A percentile compares a stretch with the other conserved stretches of the same genome.
Evolutionary conservation across 1,140 invertebrate species (phyloP).

Genomic region (Zaprionus gabonicus): DNA sequence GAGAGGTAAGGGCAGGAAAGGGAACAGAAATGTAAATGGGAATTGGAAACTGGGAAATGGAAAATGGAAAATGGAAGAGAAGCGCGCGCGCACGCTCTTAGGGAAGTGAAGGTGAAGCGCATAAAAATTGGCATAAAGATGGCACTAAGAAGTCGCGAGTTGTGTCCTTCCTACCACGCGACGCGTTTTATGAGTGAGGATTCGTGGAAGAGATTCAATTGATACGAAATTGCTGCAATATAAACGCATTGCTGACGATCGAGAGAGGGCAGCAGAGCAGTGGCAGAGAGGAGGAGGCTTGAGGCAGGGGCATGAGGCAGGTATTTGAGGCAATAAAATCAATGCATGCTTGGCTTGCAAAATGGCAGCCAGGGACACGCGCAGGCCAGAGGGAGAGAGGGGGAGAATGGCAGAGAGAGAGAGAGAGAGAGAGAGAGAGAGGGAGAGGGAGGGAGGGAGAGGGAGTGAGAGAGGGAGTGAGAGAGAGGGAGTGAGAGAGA

Average conservation of each 20-base stretch:
- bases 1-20: not conserved
- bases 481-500: too few species aligned
- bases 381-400: not conserved
- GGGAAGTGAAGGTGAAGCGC: slow-evolving; percentile 66
- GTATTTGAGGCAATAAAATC: slow-evolving; percentile 67
- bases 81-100: slow-evolving; percentile 4
- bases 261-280: slow-evolving; percentile 10
- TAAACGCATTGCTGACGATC: slow-evolving; percentile 79
- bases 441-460: too few species aligned
- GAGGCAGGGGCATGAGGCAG: slow-evolving; percentile 9
- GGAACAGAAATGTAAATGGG: slow-evolving; percentile 19
- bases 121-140: slow-evolving; percentile 73
- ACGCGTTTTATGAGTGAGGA: slow-evolving; percentile 69
- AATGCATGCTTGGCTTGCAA: slow-evolving; percentile 30
- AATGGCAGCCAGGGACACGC: slow-evolving; percentile 62
- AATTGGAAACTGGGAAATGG: slow-evolving; percentile 5
- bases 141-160: slow-evolving; percentile 27
- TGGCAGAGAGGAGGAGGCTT: slow-evolving; percentile 9
- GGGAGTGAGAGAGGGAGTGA: too few species aligned
- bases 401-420: not conserved
- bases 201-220: slow-evolving; percentile 78
- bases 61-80: not conserved
- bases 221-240: slow-evolving; percentile 81
- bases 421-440: too few species aligned
- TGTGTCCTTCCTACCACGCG: slow-evolving; percentile 51